Evolutionary conservation across 2,888 invertebrate genomes (phyloP), one percentile per base, ranked within the genome.

Genomic region (Cephus pygmeus): DNA sequence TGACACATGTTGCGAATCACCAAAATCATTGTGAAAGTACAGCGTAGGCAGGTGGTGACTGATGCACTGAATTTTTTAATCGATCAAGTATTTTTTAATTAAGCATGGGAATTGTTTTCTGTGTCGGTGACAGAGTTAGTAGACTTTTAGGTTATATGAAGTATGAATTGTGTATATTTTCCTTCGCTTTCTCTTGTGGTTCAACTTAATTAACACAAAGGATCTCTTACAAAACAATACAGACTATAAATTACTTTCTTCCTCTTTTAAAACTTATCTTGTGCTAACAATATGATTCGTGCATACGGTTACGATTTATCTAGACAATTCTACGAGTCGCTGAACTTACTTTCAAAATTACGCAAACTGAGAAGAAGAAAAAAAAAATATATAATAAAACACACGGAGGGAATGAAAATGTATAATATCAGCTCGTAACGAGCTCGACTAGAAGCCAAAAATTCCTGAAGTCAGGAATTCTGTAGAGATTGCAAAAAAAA

Each of bases 41-140:
- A 40, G 15, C 40, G 56, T 9, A 56, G 23, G 23, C 56, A 9
- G 23, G 1, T 56, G 56, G 2, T 56, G 23, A 15, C 9, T 2
- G 0, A 56, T 56, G 23, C 56, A 56, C 56, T 56, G 56, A 56
- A 56, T 56, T 56, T 23, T 56, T 56, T 56, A 9, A 56, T 56
- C 56, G 15, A 56, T 15, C 40, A 40, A 40, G 35, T 35, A 40
- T 40, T 40, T 15, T 9, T 56, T 56, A 56, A 56, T 56, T 23
- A 56, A 56, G 56, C 56, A 56, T 56, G 56, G 56, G 56, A 40
- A 40, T 15, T 40, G 40, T 40, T 40, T 40, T 56, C 23, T 23
- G 56, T 56, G 56, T 56, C 56, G 56, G 15, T 56, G 56, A 56
- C 56, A 71, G 31, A 71, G 71, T 71, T 31, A 71, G 71, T 71